Percentiles rank a stretch among this genome's conserved stretches.
These are phyloP conservation scores for Pelosia muscerda DNA, from an alignment of 2,888 invertebrate genomes.

Conservation along the genomic window DNA sequence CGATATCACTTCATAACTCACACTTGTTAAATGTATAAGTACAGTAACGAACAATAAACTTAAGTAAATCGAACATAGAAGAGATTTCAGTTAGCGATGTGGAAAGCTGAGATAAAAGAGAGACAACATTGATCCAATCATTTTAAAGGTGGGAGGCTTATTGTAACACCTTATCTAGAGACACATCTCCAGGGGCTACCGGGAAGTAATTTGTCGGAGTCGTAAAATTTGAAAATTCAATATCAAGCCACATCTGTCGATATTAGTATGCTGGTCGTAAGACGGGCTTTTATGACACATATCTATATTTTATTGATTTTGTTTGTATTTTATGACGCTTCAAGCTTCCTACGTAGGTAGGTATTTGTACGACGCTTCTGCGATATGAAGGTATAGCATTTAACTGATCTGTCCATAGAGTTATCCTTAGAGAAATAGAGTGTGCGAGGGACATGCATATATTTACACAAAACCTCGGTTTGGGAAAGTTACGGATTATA, in stretches of 20 bases:
- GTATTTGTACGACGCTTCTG: not conserved
- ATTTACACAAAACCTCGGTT: too few species aligned
- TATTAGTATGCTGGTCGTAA: not conserved
- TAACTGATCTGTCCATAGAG: too few species aligned
- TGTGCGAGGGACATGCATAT: too few species aligned
- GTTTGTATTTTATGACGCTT: not conserved
- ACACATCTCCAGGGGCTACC: conserved; percentile 47
- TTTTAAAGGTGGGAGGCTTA: conserved; percentile 37
- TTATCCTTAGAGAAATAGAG: too few species aligned
- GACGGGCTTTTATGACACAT: not conserved
- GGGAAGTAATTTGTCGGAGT: conserved; percentile 60
- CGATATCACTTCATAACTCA: not conserved
- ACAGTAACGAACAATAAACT: not conserved
- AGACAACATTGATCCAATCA: conserved; percentile 60
- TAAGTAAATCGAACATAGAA: conserved; percentile 4
- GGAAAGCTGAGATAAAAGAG: conserved; percentile 58
- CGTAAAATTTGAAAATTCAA: conserved; percentile 57
- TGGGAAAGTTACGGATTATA: too few species aligned
- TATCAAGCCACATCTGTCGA: conserved; percentile 26
- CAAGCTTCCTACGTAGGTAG: too few species aligned
- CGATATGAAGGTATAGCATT: not conserved
- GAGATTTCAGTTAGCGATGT: conserved; percentile 51
- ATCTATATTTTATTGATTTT: too few species aligned
- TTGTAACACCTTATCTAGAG: conserved; percentile 45
- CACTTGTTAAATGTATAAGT: not conserved